Conservation (phyloP, 2,888 invertebrate species). For the Conus canariensis region DNA sequence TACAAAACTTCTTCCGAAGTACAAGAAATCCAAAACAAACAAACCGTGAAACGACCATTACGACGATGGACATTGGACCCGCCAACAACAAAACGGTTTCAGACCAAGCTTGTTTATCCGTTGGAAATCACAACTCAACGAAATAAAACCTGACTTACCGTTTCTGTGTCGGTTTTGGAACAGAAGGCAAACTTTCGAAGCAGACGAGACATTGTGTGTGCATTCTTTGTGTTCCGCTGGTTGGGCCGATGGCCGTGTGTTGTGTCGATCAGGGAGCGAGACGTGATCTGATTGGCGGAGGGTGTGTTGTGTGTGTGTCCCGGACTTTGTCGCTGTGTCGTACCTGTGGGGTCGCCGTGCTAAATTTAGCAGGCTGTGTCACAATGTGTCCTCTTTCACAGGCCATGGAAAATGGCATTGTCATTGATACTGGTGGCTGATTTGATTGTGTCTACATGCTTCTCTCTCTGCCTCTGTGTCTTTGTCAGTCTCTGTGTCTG, state of each 20-base stretch:
- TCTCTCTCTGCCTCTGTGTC: too few species aligned
- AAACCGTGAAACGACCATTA: too few species aligned
- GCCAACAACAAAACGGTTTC: too few species aligned
- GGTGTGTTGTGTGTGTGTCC: background rate
- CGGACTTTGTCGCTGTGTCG: background rate
- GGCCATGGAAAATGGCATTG: too few species aligned
- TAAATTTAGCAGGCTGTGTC: background rate
- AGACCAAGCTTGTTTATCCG: too few species aligned
- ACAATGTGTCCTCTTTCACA: too few species aligned
- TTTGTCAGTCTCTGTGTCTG: background rate
- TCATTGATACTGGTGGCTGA: too few species aligned
- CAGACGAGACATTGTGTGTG: background rate
- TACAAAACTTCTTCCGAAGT: too few species aligned
- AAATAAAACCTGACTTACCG: background rate
- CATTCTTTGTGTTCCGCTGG: background rate
- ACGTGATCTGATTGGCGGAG: background rate
- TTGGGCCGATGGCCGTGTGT: background rate
- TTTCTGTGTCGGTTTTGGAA: background rate
- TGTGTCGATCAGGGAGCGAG: background rate
- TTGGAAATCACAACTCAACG: too few species aligned
- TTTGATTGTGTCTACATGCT: too few species aligned
- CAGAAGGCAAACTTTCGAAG: background rate
- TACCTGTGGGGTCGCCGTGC: background rate
- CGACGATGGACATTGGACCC: too few species aligned
- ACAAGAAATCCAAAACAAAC: too few species aligned